These are phyloP conservation scores for Paralinhomoeus sp. DNA, from an alignment of 2,888 invertebrate species.

Conservation along the genomic window DNA sequence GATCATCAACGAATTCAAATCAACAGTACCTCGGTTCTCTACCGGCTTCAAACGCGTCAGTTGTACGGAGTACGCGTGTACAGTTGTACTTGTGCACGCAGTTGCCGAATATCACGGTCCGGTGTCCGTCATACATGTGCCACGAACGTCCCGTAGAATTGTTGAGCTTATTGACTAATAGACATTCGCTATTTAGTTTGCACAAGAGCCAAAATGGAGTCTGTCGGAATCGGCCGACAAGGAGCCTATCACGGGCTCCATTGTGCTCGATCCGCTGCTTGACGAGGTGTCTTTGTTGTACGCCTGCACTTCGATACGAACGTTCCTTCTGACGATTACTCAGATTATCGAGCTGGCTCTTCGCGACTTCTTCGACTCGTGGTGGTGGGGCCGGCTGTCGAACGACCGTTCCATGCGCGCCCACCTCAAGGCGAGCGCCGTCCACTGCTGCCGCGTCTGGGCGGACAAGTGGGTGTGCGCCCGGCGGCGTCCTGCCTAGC, in stretches of 20 bases:
- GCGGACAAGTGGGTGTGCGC: slow-evolving; percentile 15
- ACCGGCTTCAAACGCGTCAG: slow-evolving; percentile 10
- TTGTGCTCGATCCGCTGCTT: slow-evolving; percentile 10
- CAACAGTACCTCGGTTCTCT: slow-evolving; percentile 6
- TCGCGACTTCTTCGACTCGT: slow-evolving; percentile 20
- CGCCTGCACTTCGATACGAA: too few species aligned
- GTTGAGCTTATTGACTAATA: too few species aligned
- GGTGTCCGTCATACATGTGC: too few species aligned
- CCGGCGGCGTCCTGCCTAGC: slow-evolving; percentile 4
- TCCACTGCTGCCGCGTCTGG: slow-evolving; percentile 9
- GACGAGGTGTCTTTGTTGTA: slow-evolving; percentile 9
- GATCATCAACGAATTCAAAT: slow-evolving; percentile 6
- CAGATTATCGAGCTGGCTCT: slow-evolving; percentile 15
- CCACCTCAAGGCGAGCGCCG: slow-evolving; percentile 8
- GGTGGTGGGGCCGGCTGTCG: slow-evolving; percentile 19
- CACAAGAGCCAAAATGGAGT: too few species aligned
- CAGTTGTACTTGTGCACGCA: too few species aligned
- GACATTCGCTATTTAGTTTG: too few species aligned
- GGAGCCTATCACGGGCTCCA: slow-evolving; percentile 11
- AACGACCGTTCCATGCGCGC: slow-evolving; percentile 15
- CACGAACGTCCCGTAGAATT: too few species aligned
- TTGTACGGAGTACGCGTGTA: too few species aligned
- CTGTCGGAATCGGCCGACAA: neutral
- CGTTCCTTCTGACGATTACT: neutral
- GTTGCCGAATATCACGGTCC: too few species aligned